phyloP scores from a whole-genome alignment of 1,140 invertebrate species.

The Brachystomella parvula region DNA sequence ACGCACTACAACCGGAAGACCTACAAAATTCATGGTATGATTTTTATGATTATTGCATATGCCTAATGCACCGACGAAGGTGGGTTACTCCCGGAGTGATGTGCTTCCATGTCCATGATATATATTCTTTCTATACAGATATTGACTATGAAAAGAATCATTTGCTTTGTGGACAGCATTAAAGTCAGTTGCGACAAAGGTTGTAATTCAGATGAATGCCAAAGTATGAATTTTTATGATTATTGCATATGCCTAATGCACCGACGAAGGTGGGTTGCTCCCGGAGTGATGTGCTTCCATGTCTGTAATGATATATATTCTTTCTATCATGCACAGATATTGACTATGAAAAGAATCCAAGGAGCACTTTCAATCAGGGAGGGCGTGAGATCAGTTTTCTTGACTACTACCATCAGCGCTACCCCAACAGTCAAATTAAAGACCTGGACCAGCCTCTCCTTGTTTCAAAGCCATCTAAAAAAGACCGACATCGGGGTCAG shows the following conservation, averaged over 20 bases:
- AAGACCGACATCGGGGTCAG: neutral
- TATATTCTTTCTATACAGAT: no score
- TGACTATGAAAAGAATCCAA: neutral
- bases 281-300: no score
- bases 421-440: neutral
- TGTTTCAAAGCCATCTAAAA: neutral
- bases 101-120: no score
- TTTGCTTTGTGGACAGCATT: conserved; percentile 36
- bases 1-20: conserved; percentile 36
- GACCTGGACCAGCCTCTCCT: neutral
- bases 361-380: neutral
- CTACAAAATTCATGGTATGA: conserved; percentile 17
- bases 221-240: conserved; percentile 72
- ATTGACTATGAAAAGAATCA: no score
- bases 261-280: no score
- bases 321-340: no score
- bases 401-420: neutral
- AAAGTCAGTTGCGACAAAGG: conserved; percentile 50
- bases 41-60: no score
- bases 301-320: no score
- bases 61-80: no score
- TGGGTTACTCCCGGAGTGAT: no score
- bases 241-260: no score
- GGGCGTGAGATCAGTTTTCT: neutral
- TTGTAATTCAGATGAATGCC: conserved; percentile 63